These are phyloP conservation scores for Actinia equina DNA, from an alignment of 64 coral and sea anemone species.

Conservation along the genomic window DNA sequence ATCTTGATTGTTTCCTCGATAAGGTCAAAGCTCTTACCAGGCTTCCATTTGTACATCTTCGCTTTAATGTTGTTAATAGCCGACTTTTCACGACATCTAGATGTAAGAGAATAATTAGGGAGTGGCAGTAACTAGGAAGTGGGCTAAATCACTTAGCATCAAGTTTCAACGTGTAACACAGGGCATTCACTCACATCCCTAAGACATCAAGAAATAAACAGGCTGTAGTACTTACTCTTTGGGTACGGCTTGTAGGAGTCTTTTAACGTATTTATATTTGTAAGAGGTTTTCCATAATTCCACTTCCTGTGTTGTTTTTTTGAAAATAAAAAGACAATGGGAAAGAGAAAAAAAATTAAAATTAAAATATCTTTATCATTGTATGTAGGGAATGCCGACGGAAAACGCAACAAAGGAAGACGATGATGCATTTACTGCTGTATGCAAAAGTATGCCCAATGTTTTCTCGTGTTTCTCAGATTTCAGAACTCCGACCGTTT, in stretches of 20 bases:
- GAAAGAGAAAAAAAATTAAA: not conserved
- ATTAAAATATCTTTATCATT: not conserved
- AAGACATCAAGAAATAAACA: too few species aligned
- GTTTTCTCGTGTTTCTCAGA: too few species aligned
- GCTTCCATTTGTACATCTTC: slow-evolving; percentile 11
- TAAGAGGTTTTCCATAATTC: slow-evolving; percentile 43
- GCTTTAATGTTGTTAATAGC: not conserved
- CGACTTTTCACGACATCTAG: not conserved
- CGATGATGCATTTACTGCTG: too few species aligned
- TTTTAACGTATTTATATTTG: slow-evolving; percentile 52
- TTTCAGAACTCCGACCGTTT: too few species aligned
- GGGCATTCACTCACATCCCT: too few species aligned
- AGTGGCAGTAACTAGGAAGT: too few species aligned
- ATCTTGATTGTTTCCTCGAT: not conserved
- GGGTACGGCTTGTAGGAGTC: slow-evolving; percentile 36
- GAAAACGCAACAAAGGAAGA: too few species aligned
- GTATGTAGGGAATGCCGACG: too few species aligned
- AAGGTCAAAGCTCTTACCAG: not conserved
- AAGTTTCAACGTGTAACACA: too few species aligned
- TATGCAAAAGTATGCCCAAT: too few species aligned
- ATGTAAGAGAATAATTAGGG: not conserved
- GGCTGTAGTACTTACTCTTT: slow-evolving; percentile 9
- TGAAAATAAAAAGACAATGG: not conserved
- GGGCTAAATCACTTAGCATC: too few species aligned
- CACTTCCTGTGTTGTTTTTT: slow-evolving; percentile 21